Conservation (phyloP, 2,113 vertebrate species). For the Myotis yumanensis region DNA sequence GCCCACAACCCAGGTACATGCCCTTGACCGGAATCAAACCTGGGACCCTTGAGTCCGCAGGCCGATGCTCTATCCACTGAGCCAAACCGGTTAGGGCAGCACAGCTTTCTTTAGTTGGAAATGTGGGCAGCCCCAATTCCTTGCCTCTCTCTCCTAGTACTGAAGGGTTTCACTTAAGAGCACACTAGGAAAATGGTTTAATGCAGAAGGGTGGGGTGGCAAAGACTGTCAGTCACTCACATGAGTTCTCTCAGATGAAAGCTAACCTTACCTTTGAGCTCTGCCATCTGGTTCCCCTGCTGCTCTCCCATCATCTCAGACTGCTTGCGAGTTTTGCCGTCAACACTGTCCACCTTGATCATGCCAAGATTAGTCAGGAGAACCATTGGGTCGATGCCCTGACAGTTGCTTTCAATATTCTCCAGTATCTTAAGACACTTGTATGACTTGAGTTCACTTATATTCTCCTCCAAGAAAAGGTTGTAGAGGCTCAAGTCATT, state of each 20-base stretch:
- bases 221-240: background rate
- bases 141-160: background rate
- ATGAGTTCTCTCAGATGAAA: background rate
- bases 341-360: constrained; percentile 91
- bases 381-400: constrained; percentile 90
- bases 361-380: constrained; percentile 90
- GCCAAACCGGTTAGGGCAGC: no score
- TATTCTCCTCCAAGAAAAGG: constrained; percentile 95
- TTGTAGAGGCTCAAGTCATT: constrained; percentile 95
- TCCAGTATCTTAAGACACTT: constrained; percentile 96
- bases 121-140: no score
- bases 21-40: no score
- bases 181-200: background rate
- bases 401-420: constrained; percentile 88
- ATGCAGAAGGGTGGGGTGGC: background rate
- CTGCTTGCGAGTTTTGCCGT: constrained; percentile 80
- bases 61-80: no score
- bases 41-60: no score
- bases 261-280: constrained; percentile 80
- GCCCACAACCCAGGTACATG: no score
- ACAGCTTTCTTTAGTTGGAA: background rate
- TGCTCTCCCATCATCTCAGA: constrained; percentile 46
- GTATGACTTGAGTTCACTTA: constrained; percentile 95
- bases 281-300: constrained; percentile 46
- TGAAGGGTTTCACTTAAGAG: background rate